Evolutionary conservation across 2,888 invertebrate genomes (phyloP).

Genomic region (Apeira syringaria): DNA sequence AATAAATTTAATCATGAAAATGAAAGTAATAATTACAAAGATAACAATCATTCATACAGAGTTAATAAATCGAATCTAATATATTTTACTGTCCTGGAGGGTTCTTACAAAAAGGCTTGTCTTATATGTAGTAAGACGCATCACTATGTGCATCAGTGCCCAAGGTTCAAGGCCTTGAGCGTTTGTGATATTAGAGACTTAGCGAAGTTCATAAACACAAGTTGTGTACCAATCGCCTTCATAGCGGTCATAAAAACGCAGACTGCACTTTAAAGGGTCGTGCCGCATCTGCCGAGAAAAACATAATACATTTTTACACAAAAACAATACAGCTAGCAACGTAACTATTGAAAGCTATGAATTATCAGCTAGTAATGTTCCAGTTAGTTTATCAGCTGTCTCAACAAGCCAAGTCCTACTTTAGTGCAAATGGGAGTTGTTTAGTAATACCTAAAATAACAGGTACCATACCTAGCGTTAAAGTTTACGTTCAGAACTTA

Average conservation of each 20-base stretch:
- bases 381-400: background rate
- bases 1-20: background rate
- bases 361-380: no score
- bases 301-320: conserved; percentile 3
- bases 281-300: conserved; percentile 1
- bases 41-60: no score
- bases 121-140: background rate
- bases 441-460: background rate
- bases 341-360: background rate
- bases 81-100: background rate
- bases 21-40: background rate
- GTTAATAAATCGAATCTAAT: no score
- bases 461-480: background rate
- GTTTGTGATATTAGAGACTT: background rate
- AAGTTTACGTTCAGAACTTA: background rate
- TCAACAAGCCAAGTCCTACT: background rate
- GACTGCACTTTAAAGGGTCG: background rate
- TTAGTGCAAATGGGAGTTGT: background rate
- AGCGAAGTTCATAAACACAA: background rate
- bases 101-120: background rate
- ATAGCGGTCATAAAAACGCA: background rate
- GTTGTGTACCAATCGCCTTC: conserved; percentile 1
- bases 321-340: background rate
- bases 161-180: background rate
- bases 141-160: background rate